Evolutionary conservation across 2,797 vertebrate genomes (phyloP).

Genomic region (Danio choprae): DNA sequence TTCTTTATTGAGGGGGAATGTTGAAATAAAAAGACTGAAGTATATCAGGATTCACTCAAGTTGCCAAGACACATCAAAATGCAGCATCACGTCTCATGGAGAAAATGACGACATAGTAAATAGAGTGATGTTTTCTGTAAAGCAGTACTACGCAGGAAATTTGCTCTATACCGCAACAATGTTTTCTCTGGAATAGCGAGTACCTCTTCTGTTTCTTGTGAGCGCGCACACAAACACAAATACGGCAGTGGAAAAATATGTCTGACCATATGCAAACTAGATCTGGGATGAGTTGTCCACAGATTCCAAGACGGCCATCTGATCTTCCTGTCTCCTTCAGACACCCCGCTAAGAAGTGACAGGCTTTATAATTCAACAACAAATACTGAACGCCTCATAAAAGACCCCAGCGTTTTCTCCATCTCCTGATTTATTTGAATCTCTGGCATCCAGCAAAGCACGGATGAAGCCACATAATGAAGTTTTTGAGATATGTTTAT

Average conservation of each 20-base stretch:
- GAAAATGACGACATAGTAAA: conserved; percentile 30
- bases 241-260: conserved; percentile 29
- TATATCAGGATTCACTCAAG: conserved; percentile 17
- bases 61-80: conserved; percentile 38
- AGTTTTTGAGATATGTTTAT: conserved; percentile 54
- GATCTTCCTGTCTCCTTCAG: conserved; percentile 36
- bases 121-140: conserved; percentile 30
- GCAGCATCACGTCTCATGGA: conserved; percentile 27
- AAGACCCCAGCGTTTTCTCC: conserved; percentile 25
- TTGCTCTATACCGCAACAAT: conserved; percentile 33
- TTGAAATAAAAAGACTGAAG: not conserved
- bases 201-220: conserved; percentile 20
- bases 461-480: conserved; percentile 51
- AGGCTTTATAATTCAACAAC: conserved; percentile 52
- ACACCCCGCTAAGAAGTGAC: conserved; percentile 34
- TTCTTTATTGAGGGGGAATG: not conserved
- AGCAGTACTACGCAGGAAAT: conserved; percentile 26
- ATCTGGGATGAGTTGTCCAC: conserved; percentile 24
- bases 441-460: conserved; percentile 42
- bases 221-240: conserved; percentile 15
- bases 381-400: conserved; percentile 48
- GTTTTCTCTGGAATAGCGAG: conserved; percentile 23
- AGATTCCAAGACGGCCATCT: conserved; percentile 27
- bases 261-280: conserved; percentile 28
- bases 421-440: conserved; percentile 47